Evolutionary conservation across 1,140 invertebrate genomes (phyloP).

Genomic region (Babylonia areolata): DNA sequence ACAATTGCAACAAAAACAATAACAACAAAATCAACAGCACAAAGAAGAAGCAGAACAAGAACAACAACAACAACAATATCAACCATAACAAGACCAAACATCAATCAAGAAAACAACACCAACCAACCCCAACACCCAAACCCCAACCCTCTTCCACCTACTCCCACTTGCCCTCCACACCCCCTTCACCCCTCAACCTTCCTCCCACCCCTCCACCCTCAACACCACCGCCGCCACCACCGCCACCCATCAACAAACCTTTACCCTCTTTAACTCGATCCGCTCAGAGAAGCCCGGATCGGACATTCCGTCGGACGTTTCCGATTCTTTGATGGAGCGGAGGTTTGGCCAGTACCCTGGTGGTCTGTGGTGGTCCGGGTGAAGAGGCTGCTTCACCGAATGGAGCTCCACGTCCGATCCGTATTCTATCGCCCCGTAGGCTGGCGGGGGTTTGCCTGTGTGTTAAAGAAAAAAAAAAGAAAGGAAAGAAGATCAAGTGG

Average conservation of each 20-base stretch:
- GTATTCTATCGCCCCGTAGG: conserved; percentile 32
- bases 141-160: neutral
- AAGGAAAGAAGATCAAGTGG: too few relatives aligned
- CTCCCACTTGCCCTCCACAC: neutral
- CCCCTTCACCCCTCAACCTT: neutral
- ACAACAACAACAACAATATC: too few relatives aligned
- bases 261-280: conserved; percentile 60
- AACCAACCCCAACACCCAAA: neutral
- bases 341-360: conserved; percentile 40
- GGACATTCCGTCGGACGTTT: conserved; percentile 59
- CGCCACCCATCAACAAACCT: too few relatives aligned
- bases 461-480: too few relatives aligned
- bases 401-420: conserved; percentile 22
- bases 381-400: conserved; percentile 27
- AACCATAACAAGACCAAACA: neutral
- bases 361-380: neutral
- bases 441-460: conserved; percentile 22
- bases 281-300: conserved; percentile 55
- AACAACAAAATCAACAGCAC: neutral
- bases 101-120: neutral
- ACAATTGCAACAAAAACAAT: neutral
- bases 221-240: neutral
- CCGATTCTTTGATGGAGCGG: conserved; percentile 49
- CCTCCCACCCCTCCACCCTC: neutral
- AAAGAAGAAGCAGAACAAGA: too few relatives aligned